Conservation (phyloP, 2,888 invertebrate species). For the Harpagoxenus sublaevis region DNA sequence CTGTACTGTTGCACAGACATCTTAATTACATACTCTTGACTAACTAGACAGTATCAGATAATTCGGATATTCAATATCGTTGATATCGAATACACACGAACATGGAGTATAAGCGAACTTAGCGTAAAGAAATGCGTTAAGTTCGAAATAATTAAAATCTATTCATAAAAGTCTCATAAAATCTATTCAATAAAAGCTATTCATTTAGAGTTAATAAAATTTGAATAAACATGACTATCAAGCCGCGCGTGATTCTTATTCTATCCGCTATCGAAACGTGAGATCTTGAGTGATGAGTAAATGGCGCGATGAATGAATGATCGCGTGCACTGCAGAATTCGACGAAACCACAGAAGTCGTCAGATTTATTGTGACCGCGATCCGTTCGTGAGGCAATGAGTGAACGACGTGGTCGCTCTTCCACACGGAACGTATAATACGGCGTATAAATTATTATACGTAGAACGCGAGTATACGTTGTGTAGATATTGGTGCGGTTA, state of each 20-base stretch:
- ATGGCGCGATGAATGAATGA: not conserved
- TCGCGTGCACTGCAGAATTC: not conserved
- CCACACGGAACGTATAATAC: slow-evolving; percentile 55
- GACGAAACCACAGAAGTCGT: slow-evolving; percentile 13
- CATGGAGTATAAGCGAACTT: not conserved
- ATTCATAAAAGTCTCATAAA: not conserved
- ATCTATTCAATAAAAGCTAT: not conserved
- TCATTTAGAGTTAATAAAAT: not conserved
- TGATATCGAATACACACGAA: not conserved
- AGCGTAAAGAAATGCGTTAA: not conserved
- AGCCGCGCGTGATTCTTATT: not conserved
- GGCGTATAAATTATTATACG: slow-evolving; percentile 72
- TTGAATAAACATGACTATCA: not conserved
- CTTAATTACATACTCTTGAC: slow-evolving; percentile 13
- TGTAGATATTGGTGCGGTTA: slow-evolving; percentile 67
- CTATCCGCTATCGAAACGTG: not conserved
- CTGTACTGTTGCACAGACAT: not conserved
- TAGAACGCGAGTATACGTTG: slow-evolving; percentile 51
- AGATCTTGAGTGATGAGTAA: not conserved
- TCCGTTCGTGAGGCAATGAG: slow-evolving; percentile 53
- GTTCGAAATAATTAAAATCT: not conserved
- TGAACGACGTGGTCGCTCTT: slow-evolving; percentile 54
- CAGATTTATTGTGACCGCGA: slow-evolving; percentile 29
- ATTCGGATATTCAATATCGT: not conserved
- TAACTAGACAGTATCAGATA: not conserved